Conservation (phyloP, 2,888 invertebrate species). For the Leucoptera coffeella region DNA sequence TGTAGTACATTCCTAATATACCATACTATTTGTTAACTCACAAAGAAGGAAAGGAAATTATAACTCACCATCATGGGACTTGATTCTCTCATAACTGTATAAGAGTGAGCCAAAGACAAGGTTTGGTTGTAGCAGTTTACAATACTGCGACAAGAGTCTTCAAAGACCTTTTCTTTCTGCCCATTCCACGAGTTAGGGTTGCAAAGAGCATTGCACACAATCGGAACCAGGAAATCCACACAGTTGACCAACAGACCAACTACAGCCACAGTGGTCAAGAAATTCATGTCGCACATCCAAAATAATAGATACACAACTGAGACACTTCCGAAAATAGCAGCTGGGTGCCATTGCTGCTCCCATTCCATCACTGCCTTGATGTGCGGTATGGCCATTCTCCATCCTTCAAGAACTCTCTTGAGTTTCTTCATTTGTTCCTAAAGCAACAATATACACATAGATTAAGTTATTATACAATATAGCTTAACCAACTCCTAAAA, state of each 20-base stretch:
- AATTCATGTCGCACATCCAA: conserved; percentile 77
- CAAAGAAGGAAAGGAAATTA: conserved; percentile 1
- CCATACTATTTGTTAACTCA: neutral
- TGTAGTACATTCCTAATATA: too few species aligned
- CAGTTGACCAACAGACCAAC: conserved; percentile 64
- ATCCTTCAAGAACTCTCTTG: conserved; percentile 65
- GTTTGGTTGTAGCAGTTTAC: conserved; percentile 25
- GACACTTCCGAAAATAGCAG: conserved; percentile 60
- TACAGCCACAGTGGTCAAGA: conserved; percentile 67
- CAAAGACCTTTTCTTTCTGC: conserved; percentile 72
- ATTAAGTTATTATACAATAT: too few species aligned
- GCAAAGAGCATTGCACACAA: conserved; percentile 61
- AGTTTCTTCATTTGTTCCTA: conserved; percentile 61
- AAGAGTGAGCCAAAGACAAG: conserved; percentile 25
- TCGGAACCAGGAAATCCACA: conserved; percentile 74
- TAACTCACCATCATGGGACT: conserved; percentile 36
- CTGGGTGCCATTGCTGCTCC: conserved; percentile 83
- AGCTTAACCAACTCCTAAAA: too few species aligned
- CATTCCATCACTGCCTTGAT: conserved; percentile 67
- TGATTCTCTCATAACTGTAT: conserved; percentile 42
- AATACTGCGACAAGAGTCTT: conserved; percentile 60
- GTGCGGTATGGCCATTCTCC: conserved; percentile 68
- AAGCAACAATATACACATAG: too few species aligned
- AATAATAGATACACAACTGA: conserved; percentile 58
- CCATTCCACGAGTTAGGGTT: conserved; percentile 70